Evolutionary conservation across 30 jellyfish, hydroid and myxozoan species (phyloP).

Genomic region (Hydractinia echinata): DNA sequence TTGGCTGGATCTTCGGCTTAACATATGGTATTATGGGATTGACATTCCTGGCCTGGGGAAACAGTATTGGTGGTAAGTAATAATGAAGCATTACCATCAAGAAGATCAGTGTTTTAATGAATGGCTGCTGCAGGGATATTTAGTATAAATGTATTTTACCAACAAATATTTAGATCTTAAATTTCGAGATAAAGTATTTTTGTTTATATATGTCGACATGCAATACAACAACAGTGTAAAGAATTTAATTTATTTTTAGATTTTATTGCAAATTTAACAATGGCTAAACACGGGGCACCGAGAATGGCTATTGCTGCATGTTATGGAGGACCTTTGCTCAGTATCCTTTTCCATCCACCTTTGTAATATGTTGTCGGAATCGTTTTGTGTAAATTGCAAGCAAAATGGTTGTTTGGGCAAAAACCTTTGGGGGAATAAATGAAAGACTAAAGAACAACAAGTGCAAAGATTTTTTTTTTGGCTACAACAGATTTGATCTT

Average conservation of each 20-base stretch:
- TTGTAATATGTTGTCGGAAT: neutral
- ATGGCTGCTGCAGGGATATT: too few relatives aligned
- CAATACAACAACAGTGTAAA: neutral
- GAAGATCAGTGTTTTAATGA: too few relatives aligned
- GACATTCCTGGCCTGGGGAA: slow-evolving; percentile 93
- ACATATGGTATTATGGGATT: slow-evolving; percentile 72
- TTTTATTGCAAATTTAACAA: slow-evolving; percentile 70
- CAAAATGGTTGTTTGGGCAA: too few relatives aligned
- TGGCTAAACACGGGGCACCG: slow-evolving; percentile 92
- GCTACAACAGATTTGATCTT: too few relatives aligned
- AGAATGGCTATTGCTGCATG: slow-evolving; percentile 98
- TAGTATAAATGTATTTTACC: too few relatives aligned
- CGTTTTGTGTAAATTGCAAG: too few relatives aligned
- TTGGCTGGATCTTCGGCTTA: slow-evolving; percentile 66
- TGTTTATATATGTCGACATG: too few relatives aligned
- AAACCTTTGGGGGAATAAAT: too few relatives aligned
- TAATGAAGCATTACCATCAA: neutral
- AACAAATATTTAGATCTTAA: too few relatives aligned
- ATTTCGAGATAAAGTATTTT: too few relatives aligned
- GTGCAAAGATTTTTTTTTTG: too few relatives aligned
- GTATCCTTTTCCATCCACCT: slow-evolving; percentile 59
- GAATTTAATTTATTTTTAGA: slow-evolving; percentile 37
- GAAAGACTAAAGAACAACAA: too few relatives aligned
- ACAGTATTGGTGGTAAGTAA: slow-evolving; percentile 80
- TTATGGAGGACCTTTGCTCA: slow-evolving; percentile 89